Evolutionary conservation across 92 coral and sea anemone genomes (phyloP), one percentile per base, ranked within the genome.

Genomic region (Siderastrea radians): DNA sequence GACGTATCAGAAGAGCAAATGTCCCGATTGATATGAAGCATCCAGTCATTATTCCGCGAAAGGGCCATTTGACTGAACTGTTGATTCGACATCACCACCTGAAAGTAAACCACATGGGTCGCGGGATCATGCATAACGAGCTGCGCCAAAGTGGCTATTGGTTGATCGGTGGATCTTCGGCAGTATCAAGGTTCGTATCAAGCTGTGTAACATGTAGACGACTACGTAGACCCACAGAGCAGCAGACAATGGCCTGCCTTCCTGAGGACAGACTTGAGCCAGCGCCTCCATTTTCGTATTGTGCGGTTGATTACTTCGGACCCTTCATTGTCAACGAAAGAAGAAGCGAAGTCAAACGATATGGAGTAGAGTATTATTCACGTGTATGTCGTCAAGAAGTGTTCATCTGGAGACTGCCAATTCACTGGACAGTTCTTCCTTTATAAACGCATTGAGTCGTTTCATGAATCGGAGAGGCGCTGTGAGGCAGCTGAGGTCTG

Each of bases 251-350:
- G 81, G 72, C 72, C 51, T 70, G 53, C 4, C 79, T 73, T 61
- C 86, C 91, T 48, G 53, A 54, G 50, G 74, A 71, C 81, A 63
- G 86, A 26, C 69, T 84, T 26, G 88, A 72, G 58, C 89, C 89
- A 49, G 73, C 91, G 0, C 71, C 81, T 2, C 91, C 75, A 1
- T 86, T 86, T 50, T 77, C 84, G 3, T 86, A 77, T 70, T 63
- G 84, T 62, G 84, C 84, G 16, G 54, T 86, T 13, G 84, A 86
- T 66, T 86, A n/a, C 78, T 86, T 86, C 17, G 84, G 84, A 49
- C 84, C 84, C 4, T 78, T 77, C 59, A 38, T 44, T n/a, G 19
- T 86, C 58, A 86, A 78, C 43, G 90, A 86, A 47, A 77, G 26
- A 68, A 77, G 79, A 26, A 26, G 38, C 38, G 38, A 26, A 26